phyloP scores from a whole-genome alignment of 2,888 invertebrate species.

The Microplitis deprimator region DNA sequence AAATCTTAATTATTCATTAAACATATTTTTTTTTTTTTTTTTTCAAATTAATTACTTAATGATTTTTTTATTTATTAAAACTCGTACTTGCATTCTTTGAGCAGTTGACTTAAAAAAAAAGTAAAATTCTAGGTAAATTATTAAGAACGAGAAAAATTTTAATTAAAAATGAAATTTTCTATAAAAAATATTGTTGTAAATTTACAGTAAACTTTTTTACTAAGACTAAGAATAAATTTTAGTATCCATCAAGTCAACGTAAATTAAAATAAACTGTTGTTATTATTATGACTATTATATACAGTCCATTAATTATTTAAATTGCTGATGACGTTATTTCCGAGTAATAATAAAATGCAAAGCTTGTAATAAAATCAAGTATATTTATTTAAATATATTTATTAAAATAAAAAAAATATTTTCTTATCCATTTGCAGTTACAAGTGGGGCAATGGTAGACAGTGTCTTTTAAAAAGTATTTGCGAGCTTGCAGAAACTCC shows the following conservation, averaged over 20 bases:
- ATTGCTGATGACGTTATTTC: not conserved
- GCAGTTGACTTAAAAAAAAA: too few relatives aligned
- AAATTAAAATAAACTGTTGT: not conserved
- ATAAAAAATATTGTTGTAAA: too few relatives aligned
- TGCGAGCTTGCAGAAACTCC: constrained; percentile 77
- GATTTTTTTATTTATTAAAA: not conserved
- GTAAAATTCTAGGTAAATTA: too few relatives aligned
- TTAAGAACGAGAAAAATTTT: not conserved
- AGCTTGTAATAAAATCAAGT: not conserved
- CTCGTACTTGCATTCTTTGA: too few relatives aligned
- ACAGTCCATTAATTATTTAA: not conserved
- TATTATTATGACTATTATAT: not conserved
- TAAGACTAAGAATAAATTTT: too few relatives aligned
- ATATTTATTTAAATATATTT: not conserved
- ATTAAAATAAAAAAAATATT: not conserved
- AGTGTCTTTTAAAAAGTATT: constrained; percentile 78
- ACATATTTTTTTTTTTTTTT: not conserved
- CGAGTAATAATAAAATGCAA: not conserved
- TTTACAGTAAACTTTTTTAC: too few relatives aligned
- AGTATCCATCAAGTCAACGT: not conserved
- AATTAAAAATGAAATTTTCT: not conserved
- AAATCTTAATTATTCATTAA: not conserved
- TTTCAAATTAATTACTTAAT: not conserved
- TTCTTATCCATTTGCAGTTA: constrained; percentile 68
- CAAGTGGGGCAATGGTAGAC: constrained; percentile 74